Percentiles rank a stretch among this genome's conserved stretches.
Evolutionary conservation across 2,797 vertebrate species (phyloP).

Genomic region (Galagoides demidoff): DNA sequence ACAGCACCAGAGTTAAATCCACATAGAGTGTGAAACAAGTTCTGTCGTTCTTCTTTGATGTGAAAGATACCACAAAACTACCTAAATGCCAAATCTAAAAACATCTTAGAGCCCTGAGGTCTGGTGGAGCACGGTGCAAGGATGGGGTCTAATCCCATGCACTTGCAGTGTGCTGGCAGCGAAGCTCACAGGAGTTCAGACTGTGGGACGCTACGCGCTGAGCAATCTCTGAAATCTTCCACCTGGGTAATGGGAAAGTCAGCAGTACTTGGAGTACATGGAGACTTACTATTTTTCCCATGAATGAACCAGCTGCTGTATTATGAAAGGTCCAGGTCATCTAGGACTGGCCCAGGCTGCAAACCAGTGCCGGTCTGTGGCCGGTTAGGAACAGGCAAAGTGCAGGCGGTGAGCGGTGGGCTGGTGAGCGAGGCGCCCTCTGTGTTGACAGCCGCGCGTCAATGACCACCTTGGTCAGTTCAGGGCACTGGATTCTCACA

Average conservation of each 20-base stretch:
- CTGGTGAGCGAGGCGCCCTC: too few species aligned
- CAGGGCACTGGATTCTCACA: too few species aligned
- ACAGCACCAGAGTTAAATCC: neutral
- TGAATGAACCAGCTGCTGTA: neutral
- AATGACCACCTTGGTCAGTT: too few species aligned
- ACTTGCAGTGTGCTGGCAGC: neutral
- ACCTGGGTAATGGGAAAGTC: neutral
- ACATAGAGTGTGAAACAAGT: neutral
- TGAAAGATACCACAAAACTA: neutral
- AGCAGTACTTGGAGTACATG: too few species aligned
- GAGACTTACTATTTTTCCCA: neutral
- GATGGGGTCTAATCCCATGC: neutral
- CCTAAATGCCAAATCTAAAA: neutral
- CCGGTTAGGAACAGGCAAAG: too few species aligned
- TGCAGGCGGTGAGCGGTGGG: too few species aligned
- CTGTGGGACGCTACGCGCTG: too few species aligned
- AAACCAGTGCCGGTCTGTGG: too few species aligned
- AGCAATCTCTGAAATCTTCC: neutral
- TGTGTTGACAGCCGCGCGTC: too few species aligned
- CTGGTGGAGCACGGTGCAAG: neutral
- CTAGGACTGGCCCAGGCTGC: too few species aligned
- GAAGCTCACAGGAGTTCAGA: neutral
- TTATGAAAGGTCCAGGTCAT: neutral
- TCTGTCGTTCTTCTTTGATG: neutral
- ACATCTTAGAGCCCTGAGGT: neutral